A percentile compares a stretch with the other conserved stretches of the same genome.
Evolutionary conservation across 2,888 invertebrate species (phyloP).

Genomic region (Macrophya annulata): DNA sequence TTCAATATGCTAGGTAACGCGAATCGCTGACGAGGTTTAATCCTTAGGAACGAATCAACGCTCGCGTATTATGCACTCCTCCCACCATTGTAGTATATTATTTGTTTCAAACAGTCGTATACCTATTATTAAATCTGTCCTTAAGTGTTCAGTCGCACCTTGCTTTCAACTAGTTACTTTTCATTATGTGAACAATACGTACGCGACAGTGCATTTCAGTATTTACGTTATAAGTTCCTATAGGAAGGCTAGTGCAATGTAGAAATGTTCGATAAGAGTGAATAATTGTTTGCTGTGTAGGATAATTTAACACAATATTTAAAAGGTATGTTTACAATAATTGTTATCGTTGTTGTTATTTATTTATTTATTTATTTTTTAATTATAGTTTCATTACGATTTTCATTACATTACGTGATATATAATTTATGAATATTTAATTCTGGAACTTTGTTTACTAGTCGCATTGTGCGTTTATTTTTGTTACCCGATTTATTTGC

Average conservation of each 20-base stretch:
- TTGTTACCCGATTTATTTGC: background rate
- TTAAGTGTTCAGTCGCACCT: conserved; percentile 45
- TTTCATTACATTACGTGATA: no score
- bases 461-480: background rate
- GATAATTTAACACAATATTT: background rate
- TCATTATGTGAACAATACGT: conserved; percentile 37
- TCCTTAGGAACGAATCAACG: conserved; percentile 26
- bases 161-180: conserved; percentile 18
- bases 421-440: background rate
- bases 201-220: conserved; percentile 32
- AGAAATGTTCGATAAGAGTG: background rate
- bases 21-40: conserved; percentile 42
- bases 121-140: conserved; percentile 58
- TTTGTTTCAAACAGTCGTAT: background rate
- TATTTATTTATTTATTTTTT: background rate
- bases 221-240: conserved; percentile 4
- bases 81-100: conserved; percentile 46
- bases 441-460: background rate
- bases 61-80: conserved; percentile 41
- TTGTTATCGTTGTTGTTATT: background rate
- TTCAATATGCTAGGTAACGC: background rate
- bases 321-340: conserved; percentile 3
- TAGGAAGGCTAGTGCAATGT: conserved; percentile 29
- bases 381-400: background rate
- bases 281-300: background rate